Percentiles rank a stretch among this genome's conserved stretches.
These are phyloP conservation scores for Scaeva pyrastri DNA, from an alignment of 2,888 invertebrate species.

Conservation along the genomic window DNA sequence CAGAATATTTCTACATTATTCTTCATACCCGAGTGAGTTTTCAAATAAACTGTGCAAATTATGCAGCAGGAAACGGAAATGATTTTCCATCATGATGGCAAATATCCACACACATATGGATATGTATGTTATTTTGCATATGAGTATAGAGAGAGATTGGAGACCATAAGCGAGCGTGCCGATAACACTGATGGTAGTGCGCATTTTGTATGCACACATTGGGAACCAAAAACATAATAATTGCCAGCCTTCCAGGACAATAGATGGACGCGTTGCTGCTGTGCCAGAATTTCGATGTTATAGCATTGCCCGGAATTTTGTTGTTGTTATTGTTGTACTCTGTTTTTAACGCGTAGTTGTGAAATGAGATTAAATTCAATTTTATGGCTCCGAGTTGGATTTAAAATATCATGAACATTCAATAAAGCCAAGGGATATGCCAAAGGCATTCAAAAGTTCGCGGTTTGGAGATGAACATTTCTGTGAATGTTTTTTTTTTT, in stretches of 20 bases:
- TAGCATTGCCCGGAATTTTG: not conserved
- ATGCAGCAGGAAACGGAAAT: conserved; percentile 75
- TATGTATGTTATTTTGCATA: too few relatives aligned
- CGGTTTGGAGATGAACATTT: too few relatives aligned
- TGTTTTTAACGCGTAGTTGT: not conserved
- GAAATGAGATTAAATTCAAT: not conserved
- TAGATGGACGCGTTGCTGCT: not conserved
- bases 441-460: too few relatives aligned
- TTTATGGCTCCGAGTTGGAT: not conserved
- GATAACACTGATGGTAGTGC: conserved; percentile 47
- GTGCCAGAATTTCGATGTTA: not conserved
- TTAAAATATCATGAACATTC: not conserved
- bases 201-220: conserved; percentile 10
- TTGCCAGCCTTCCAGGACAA: conserved; percentile 11
- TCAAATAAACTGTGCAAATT: conserved; percentile 68
- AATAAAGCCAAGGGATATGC: not conserved
- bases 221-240: not conserved
- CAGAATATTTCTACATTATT: conserved; percentile 22
- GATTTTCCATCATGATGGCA: conserved; percentile 62
- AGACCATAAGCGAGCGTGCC: conserved; percentile 13
- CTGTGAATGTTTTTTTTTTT: too few relatives aligned
- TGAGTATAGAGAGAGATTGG: not conserved
- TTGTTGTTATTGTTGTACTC: conserved; percentile 7
- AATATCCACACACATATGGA: too few relatives aligned
- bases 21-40: conserved; percentile 67